These are phyloP conservation scores for Calonectris borealis DNA, from an alignment of 2,113 vertebrate genomes.

Conservation along the genomic window DNA sequence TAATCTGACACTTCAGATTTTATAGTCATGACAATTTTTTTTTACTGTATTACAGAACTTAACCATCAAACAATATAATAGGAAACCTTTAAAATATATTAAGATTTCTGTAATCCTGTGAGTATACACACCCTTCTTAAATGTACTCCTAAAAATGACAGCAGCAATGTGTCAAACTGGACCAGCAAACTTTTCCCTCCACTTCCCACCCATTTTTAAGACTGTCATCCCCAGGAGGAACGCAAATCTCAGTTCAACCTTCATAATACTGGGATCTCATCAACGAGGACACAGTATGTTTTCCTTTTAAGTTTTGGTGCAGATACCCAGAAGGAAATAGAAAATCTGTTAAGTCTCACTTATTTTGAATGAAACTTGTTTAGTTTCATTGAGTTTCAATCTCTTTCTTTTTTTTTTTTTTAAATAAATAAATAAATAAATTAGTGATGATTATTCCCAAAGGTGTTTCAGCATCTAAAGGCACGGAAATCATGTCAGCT, in stretches of 20 bases:
- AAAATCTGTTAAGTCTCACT: background rate
- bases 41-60: background rate
- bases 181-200: background rate
- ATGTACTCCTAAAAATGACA: background rate
- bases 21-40: background rate
- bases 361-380: background rate
- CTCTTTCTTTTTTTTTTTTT: background rate
- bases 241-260: background rate
- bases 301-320: background rate
- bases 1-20: background rate
- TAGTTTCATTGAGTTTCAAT: background rate
- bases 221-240: background rate
- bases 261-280: background rate
- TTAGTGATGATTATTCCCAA: background rate
- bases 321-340: background rate
- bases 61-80: background rate
- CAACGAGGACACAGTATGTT: background rate
- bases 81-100: background rate
- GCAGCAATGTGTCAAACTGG: background rate
- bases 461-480: background rate
- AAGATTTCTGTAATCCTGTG: background rate
- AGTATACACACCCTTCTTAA: background rate
- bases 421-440: background rate
- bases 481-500: background rate
- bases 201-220: background rate